Percentiles rank a stretch among this genome's conserved stretches.
These are phyloP conservation scores for Brenthis hecate DNA, from an alignment of 2,888 invertebrate species.

Conservation along the genomic window DNA sequence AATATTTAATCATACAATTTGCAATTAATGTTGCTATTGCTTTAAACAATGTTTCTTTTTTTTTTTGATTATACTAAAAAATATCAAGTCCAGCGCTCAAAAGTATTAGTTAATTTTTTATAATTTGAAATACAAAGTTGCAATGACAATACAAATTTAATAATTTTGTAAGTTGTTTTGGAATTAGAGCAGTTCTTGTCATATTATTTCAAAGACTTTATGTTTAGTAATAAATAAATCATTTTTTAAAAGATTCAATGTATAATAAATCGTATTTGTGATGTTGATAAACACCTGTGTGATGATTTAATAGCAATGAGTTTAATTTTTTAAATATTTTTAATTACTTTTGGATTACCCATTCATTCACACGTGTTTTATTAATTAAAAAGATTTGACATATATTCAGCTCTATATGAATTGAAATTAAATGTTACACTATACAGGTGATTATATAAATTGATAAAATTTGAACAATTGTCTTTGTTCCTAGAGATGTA, in stretches of 20 bases:
- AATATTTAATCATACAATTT: slow-evolving; percentile 4
- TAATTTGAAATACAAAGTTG: background rate
- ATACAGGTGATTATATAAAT: too few species aligned
- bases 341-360: too few species aligned
- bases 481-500: too few species aligned
- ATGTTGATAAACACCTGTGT: too few species aligned
- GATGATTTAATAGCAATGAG: too few species aligned
- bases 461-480: too few species aligned
- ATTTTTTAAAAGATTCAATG: background rate
- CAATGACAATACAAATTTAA: slow-evolving; percentile 16
- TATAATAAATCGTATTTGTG: too few species aligned
- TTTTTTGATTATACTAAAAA: background rate
- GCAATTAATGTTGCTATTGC: background rate
- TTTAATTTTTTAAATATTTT: too few species aligned
- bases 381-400: too few species aligned
- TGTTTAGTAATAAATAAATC: background rate
- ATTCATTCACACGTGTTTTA: too few species aligned
- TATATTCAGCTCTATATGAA: too few species aligned
- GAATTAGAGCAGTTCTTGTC: slow-evolving; percentile 2
- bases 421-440: too few species aligned
- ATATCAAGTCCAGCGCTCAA: slow-evolving; percentile 27
- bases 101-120: slow-evolving; percentile 1
- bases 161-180: slow-evolving; percentile 8
- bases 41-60: background rate
- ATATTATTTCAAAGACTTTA: background rate